Evolutionary conservation across 2,797 vertebrate genomes (phyloP), one percentile per base, ranked within the genome.

Genomic region (Sternarchorhynchus goeldii): DNA sequence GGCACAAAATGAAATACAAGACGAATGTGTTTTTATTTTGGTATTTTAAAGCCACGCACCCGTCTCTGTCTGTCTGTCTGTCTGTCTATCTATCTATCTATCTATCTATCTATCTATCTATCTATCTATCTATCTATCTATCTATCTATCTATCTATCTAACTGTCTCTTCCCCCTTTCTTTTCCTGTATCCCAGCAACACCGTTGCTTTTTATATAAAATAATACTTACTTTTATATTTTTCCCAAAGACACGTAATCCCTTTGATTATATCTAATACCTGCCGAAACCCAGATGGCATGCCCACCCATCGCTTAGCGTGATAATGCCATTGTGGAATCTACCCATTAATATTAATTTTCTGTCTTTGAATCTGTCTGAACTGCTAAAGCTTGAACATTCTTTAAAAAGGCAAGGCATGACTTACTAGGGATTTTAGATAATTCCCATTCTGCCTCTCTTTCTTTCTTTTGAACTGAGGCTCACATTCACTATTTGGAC

Each of bases 241-340:
- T 91, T 90, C 90, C 89, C 93, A 92, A 92, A 96, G 94, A 94
- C 94, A 91, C 92, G 92, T 97, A 97, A 98, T 97, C 96, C 95
- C 90, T 93, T 93, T 95, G 95, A 97, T 97, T 96, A 95, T 89
- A 95, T 95, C 94, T 97, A 97, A 97, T 96, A 95, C 96, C 95
- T 95, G 93, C 93, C 95, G 92, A 93, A 94, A 92, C 94, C 93
- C 94, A 94, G 93, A 93, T 94, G 93, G 93, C 96, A 95, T 96
- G 96, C 93, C 94, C 94, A 95, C 95, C 95, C 96, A 96, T 97
- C 93, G 90, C 94, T 94, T 89, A 86, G 92, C 93, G 95, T 95
- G 96, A 97, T 97, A 97, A 98, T 96, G 93, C 93, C 94, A 91
- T 92, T 93, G 93, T 94, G 93, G 95, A 95, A 96, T 96, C 94